Base-by-base conservation (phyloP, 2,113 vertebrate species). In the Centropus unirufus region DNA sequence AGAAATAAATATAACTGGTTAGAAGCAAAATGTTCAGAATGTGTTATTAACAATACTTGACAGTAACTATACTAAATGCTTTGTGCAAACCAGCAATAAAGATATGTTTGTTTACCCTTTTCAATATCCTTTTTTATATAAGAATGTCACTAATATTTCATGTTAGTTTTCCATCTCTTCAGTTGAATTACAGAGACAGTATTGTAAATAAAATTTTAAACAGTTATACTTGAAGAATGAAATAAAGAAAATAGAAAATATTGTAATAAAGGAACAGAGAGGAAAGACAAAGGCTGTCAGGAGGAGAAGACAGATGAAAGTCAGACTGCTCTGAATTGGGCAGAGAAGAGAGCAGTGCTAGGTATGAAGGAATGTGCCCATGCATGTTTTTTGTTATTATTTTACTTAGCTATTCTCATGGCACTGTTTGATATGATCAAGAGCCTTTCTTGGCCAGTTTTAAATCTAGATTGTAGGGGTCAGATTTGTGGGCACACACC, bases 21-120 rank as follows among this genome's bases (percentile, higher is more conserved):
- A 46, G 19, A 14, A 36, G 14, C 24, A 80, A 95, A 93, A 92
- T 58, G 3, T 78, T 95, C 70, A 64, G 39, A 92, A 73, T 40
- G 10, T 68, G 34, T 11, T 79, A 76, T 34, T 52, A 89, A 66
- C 7, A 80, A 88, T 85, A 47, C 8, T 29, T 69, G 24, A 36
- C 26, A 61, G 40, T 11, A 79, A 68, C n/a, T 72, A 40, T 32
- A 67, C 32, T 46, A 54, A 88, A 91, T 58, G 2, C 3, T 51
- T 44, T 44, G 8, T 90, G n/a, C 36, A 95, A 89, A 69, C 15
- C 32, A 54, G 7, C 32, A 69, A 73, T 30, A 67, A 81, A 73
- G 7, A 27, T 75, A 9, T 1, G 58, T 57, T 84, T 75, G 6
- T 79, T 91, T 83, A 54, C 5, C 6, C 3, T 80, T 62, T 62